These are phyloP conservation scores for Eretmochelys imbricata DNA, from an alignment of 2,113 vertebrate species.

Conservation along the genomic window DNA sequence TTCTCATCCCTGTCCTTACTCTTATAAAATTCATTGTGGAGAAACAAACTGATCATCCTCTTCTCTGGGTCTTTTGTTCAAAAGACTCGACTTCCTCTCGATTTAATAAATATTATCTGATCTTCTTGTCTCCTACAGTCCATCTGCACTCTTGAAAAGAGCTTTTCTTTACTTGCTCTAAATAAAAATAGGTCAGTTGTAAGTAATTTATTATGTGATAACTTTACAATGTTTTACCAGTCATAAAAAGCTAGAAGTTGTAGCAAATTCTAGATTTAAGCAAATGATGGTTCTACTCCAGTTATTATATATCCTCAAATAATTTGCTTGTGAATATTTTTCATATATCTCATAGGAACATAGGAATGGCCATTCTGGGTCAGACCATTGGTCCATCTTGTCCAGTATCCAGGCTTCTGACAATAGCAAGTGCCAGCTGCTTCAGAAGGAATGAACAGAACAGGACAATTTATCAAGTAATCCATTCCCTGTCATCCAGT, in stretches of 20 bases:
- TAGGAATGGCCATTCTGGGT: neutral
- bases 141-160: neutral
- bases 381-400: neutral
- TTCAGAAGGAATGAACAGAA: neutral
- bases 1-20: neutral
- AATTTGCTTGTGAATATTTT: conserved; percentile 28
- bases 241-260: conserved; percentile 11
- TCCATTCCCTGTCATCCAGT: neutral
- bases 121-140: conserved; percentile 15
- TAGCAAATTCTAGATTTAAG: conserved; percentile 33
- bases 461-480: neutral
- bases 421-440: neutral
- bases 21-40: neutral
- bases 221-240: conserved; percentile 53
- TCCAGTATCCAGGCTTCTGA: neutral
- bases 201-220: conserved; percentile 50
- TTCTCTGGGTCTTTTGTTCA: neutral
- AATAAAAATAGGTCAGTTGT: conserved; percentile 63
- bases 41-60: neutral
- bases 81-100: neutral
- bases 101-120: neutral
- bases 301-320: conserved; percentile 18
- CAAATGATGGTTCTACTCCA: conserved; percentile 31
- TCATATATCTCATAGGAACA: neutral
- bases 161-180: conserved; percentile 21